Base-by-base conservation (phyloP, 2,797 vertebrate genomes). In the Xenentodon cancila region DNA sequence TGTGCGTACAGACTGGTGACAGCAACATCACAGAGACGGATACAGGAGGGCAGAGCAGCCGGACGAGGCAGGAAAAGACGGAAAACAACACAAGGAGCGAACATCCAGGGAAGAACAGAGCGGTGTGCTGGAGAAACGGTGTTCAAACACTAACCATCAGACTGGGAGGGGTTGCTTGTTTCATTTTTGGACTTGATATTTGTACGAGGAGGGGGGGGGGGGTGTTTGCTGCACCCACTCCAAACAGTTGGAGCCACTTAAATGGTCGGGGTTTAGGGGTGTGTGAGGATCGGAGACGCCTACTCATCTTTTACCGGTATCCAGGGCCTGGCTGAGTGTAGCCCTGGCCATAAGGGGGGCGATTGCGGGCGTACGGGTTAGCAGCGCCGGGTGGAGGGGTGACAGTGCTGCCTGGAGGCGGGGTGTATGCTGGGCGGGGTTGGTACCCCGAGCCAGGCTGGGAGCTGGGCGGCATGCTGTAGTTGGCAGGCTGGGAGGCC, bases 241-340 rank as follows among this genome's bases (percentile, higher is more conserved):
- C 70, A 82, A 83, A 80, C 59, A 79, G 75, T 57, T 81, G 70
- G 78, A 25, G 80, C 79, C 77, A 84, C 66, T 80, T 15, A 50
- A 5, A 53, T 11, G 32, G 27, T 37, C 11, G 56, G 47, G 59
- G 48, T 53, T 60, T 20, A 5, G 44, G 55, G 27, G 86, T 17
- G 59, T 53, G 52, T 60, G 64, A 73, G 79, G 70, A 86, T 71
- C 62, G 64, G 69, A 44, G 72, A 59, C 59, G 81, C 40, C 77
- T 34, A 12, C 32, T 74, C 70, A 49, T 64, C 59, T 75, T 86
- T 94, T 94, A 94, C 87, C 93, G 92, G 89, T 99, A 99, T 37
- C 98, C 97, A 0, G 97, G 97, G 45, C 97, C 97, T 0, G 97
- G 97, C 60, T 99, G 97, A 82, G 96, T 79, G 69, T 99, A 99